Evolutionary conservation across 92 coral and sea anemone genomes (phyloP).

Genomic region (Nematostella vectensis): DNA sequence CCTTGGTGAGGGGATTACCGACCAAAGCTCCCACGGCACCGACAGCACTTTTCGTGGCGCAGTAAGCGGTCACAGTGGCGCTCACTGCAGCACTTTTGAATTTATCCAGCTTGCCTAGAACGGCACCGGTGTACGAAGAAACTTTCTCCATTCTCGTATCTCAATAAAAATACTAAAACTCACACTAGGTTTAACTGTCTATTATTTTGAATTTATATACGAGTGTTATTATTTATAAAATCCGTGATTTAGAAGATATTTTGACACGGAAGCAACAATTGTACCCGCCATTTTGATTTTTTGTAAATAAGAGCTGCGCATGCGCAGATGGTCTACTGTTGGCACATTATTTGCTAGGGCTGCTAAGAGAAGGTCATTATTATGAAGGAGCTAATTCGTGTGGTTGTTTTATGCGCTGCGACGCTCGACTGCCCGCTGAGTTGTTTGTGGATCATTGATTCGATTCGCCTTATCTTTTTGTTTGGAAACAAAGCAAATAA

Average conservation of each 20-base stretch:
- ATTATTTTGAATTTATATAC: too few species aligned
- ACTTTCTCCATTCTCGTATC: conserved; percentile 33
- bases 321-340: too few species aligned
- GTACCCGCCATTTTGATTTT: conserved; percentile 36
- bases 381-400: too few species aligned
- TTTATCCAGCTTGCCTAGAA: conserved; percentile 61
- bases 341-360: too few species aligned
- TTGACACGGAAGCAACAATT: conserved; percentile 9
- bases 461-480: background rate
- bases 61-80: conserved; percentile 71
- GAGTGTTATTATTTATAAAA: too few species aligned
- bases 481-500: conserved; percentile 8
- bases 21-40: conserved; percentile 81
- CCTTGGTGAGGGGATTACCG: conserved; percentile 89
- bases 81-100: conserved; percentile 58
- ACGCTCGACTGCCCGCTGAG: too few species aligned
- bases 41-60: conserved; percentile 80
- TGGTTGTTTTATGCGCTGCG: too few species aligned
- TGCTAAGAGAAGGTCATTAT: too few species aligned
- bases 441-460: background rate
- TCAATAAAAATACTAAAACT: background rate
- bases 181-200: too few species aligned
- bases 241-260: too few species aligned
- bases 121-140: conserved; percentile 51
- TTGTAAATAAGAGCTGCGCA: conserved; percentile 11